Percentiles rank a stretch among this genome's conserved stretches.
phyloP scores from a whole-genome alignment of 2,888 invertebrate species.

The Drosophila leonis region DNA sequence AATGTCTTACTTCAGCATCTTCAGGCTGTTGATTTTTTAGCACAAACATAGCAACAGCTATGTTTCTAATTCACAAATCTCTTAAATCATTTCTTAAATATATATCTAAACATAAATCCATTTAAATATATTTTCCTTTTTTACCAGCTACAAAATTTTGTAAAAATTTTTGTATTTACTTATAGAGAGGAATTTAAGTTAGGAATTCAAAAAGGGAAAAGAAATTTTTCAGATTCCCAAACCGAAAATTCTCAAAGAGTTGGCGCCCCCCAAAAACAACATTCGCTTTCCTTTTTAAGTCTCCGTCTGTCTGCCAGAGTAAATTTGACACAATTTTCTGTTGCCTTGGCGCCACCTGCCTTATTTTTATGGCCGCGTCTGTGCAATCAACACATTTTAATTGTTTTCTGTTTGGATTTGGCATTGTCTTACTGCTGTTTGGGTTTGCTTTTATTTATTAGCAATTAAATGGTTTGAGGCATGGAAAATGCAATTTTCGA shows the following conservation, averaged over 20 bases:
- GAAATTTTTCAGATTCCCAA: not conserved
- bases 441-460: constrained; percentile 7
- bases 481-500: constrained; percentile 49
- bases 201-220: not conserved
- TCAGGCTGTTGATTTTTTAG: not conserved
- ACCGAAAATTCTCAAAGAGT: not conserved
- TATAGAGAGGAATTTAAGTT: not conserved
- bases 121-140: not conserved
- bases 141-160: not conserved
- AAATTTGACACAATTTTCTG: constrained; percentile 6
- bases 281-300: not conserved
- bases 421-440: not conserved
- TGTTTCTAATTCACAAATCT: constrained; percentile 2
- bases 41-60: too few species aligned
- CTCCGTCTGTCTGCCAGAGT: not conserved
- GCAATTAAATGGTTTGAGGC: constrained; percentile 33
- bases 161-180: constrained; percentile 1
- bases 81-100: not conserved
- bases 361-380: constrained; percentile 24
- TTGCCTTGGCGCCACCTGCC: constrained; percentile 13
- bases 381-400: constrained; percentile 23
- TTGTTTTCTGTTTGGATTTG: constrained; percentile 33
- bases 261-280: not conserved
- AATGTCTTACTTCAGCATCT: not conserved
- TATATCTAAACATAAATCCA: not conserved